These are phyloP conservation scores for Sylvia borin DNA, from an alignment of 2,797 vertebrate genomes.

Conservation along the genomic window DNA sequence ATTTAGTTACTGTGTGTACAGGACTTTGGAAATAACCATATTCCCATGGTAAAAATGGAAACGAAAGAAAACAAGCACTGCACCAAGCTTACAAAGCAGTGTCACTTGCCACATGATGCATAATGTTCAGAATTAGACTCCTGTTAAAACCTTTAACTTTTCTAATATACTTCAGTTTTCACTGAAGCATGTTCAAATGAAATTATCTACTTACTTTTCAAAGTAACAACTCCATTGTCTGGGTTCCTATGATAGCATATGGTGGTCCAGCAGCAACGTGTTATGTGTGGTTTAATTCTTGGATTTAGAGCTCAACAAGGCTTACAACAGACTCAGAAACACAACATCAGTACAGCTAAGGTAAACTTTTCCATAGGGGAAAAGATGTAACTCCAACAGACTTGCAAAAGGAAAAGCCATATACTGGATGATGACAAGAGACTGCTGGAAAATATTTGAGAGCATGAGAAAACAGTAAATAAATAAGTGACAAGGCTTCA, in stretches of 20 bases:
- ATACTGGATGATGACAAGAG: neutral
- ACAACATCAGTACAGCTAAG: neutral
- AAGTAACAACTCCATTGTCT: constrained; percentile 28
- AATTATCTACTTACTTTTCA: constrained; percentile 11
- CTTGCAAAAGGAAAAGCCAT: neutral
- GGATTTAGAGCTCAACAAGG: neutral
- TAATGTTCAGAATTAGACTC: neutral
- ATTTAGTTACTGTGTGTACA: constrained; percentile 64
- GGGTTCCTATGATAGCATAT: neutral
- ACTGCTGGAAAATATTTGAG: neutral
- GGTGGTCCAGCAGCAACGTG: neutral
- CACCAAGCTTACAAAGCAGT: constrained; percentile 56
- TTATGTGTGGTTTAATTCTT: neutral
- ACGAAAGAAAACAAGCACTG: constrained; percentile 60
- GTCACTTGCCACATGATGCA: neutral
- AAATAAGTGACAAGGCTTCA: neutral
- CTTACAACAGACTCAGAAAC: neutral
- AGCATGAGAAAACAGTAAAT: neutral
- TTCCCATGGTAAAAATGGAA: constrained; percentile 54
- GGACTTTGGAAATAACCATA: constrained; percentile 50
- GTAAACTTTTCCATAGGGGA: neutral
- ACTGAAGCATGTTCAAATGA: neutral
- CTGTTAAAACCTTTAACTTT: neutral
- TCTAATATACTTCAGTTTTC: neutral
- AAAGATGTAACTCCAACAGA: neutral